Base-by-base conservation (phyloP, 2,888 invertebrate genomes). In the Drosophila aldrichi region DNA sequence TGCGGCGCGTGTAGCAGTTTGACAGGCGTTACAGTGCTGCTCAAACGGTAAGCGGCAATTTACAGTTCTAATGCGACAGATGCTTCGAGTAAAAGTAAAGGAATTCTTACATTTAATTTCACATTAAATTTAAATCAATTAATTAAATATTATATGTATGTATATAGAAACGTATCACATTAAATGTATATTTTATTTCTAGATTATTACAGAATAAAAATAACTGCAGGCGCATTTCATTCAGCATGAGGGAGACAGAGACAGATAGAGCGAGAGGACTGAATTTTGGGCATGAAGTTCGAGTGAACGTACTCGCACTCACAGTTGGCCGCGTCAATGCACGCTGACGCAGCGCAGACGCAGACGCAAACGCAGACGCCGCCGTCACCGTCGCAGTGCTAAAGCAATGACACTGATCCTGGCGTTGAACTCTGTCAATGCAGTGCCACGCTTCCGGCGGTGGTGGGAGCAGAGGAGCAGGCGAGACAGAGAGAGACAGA, bases 391-490 rank as follows among this genome's bases (percentile, higher is more conserved):
- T 43, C 56, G 34, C 40, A 54, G 46, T 25, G 61, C 60, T 79
- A 77, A 85, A 87, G 81, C 85, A 86, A 86, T 86, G 86, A 83
- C 86, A 86, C 88, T 86, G 86, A 86, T 86, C 86, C 86, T 86
- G 88, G 70, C 86, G 86, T 86, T 86, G 86, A 86, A 87, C 86
- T 83, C 88, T 83, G 82, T 61, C 64, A 70, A 41, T 41, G 73
- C 70, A 66, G 66, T 73, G 74, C 77, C 74, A 46, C 63, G 54
- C 74, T 77, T 70, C 74, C 77, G 74, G 66, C 74, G 43, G 61
- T 70, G 61, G 49, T 32, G 34, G 57, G n/a, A 64, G 73, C 60
- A 40, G 25, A 36, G n/a, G 20, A 25, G 18, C 40, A 52, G 14
- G 32, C 55, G 40, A 43, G 55, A 52, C 54, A 54, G 57, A 29